Evolutionary conservation across 1,140 invertebrate genomes (phyloP).

Genomic region (Holotrichia oblita): DNA sequence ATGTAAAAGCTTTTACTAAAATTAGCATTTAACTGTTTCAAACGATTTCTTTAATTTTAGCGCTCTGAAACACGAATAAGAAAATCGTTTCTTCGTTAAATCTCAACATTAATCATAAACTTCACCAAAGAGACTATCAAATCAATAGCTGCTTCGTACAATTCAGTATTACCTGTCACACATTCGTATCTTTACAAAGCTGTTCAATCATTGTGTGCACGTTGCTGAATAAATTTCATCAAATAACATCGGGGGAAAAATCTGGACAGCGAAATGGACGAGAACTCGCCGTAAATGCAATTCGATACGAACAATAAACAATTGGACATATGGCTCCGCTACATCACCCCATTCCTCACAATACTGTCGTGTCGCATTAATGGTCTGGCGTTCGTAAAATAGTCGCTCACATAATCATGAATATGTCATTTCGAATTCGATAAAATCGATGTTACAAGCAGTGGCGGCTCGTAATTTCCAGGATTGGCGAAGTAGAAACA

Average conservation of each 20-base stretch:
- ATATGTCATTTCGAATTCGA: not conserved
- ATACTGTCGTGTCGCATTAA: not conserved
- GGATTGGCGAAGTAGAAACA: no score
- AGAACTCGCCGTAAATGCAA: conserved; percentile 3
- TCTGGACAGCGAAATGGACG: not conserved
- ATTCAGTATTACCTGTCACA: not conserved
- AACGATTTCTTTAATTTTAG: no score
- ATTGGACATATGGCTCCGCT: not conserved
- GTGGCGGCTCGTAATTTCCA: not conserved
- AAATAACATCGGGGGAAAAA: not conserved
- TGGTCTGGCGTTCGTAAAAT: not conserved
- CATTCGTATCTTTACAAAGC: not conserved
- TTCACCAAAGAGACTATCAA: not conserved
- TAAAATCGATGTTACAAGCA: not conserved
- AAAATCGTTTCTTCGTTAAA: no score
- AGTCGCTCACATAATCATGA: not conserved
- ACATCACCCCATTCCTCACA: not conserved
- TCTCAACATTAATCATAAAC: no score
- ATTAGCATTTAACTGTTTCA: no score
- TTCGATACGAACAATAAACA: conserved; percentile 13
- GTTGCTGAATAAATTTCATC: not conserved
- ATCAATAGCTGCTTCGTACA: not conserved
- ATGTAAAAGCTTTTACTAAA: no score
- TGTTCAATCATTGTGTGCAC: not conserved
- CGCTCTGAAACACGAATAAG: no score